Evolutionary conservation across 2,888 invertebrate species (phyloP), one percentile per base, ranked within the genome.

Genomic region (Drosophila basisetae): DNA sequence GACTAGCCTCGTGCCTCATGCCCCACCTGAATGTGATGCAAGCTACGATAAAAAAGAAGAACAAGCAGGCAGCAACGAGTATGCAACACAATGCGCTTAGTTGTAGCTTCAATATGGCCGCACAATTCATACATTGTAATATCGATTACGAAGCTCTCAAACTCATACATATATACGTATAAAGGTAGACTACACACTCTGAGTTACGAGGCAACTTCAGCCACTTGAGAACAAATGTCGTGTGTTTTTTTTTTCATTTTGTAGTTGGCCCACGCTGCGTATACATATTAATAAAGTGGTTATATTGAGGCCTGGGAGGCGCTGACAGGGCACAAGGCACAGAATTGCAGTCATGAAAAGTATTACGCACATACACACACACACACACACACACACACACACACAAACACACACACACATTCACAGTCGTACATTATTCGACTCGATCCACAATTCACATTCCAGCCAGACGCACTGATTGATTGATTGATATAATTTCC

Each of bases 71-170:
- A 69, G 49, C 62, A 54, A 55, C 50, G 66, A 65, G 62, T 69
- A 79, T 71, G 33, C 66, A 82, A 71, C 71, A 88, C 90, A 90
- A 88, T 90, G 71, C 71, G 78, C 78, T 81, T 73, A 78, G 73
- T 47, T 47, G 47, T 81, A 78, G 78, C 78, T 82, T 78, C 78
- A 74, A 74, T 80, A 78, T 78, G 78, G 69, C 79, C 78, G 75
- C 75, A 82, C 80, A 80, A 80, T 82, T 80, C 82, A 80, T 82
- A 82, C 85, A 90, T 84, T 85, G 88, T 85, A 87, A 90, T 85
- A 85, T 85, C 85, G 85, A 85, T 85, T 85, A 90, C 85, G 78
- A 76, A 65, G 85, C 84, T 77, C 84, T 85, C 82, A 76, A 71
- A 80, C 73, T 78, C 73, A 50, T 25, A 47, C 25, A 47, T 41